Conservation (phyloP, 2,113 vertebrate species). For the Polypterus bichir region DNA sequence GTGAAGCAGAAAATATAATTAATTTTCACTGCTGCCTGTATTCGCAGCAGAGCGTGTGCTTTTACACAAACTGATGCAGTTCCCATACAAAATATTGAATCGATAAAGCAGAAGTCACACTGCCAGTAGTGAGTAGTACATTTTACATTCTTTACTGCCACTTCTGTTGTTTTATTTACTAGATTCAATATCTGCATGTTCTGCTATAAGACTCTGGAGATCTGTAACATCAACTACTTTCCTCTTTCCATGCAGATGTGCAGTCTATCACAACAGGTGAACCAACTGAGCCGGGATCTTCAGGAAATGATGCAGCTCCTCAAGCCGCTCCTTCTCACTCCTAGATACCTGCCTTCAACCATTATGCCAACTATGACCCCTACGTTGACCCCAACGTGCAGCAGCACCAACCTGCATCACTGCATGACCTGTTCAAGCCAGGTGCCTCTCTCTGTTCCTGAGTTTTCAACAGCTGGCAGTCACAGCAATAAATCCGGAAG, state of each 20-base stretch:
- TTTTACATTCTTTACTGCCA: neutral
- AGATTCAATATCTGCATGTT: neutral
- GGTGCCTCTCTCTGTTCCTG: too few species aligned
- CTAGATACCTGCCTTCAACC: conserved; percentile 33
- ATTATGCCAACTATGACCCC: conserved; percentile 32
- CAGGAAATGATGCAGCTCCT: conserved; percentile 58
- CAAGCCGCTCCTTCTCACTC: conserved; percentile 41
- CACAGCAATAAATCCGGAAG: too few species aligned
- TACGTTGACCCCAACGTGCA: conserved; percentile 19
- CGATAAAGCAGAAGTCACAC: too few species aligned
- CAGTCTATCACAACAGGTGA: conserved; percentile 54
- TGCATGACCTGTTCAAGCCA: neutral
- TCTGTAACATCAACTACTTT: neutral
- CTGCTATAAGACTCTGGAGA: neutral
- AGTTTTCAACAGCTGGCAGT: too few species aligned
- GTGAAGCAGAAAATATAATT: too few species aligned
- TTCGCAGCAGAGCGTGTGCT: too few species aligned
- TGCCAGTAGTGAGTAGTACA: too few species aligned
- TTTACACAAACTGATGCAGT: too few species aligned
- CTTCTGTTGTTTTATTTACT: neutral
- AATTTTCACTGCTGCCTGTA: too few species aligned
- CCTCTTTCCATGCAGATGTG: conserved; percentile 43
- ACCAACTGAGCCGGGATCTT: conserved; percentile 55
- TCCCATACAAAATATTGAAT: too few species aligned
- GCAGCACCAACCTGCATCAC: conserved; percentile 14